phyloP scores from a whole-genome alignment of 2,888 invertebrate species.

The Lamellibrachia columna region DNA sequence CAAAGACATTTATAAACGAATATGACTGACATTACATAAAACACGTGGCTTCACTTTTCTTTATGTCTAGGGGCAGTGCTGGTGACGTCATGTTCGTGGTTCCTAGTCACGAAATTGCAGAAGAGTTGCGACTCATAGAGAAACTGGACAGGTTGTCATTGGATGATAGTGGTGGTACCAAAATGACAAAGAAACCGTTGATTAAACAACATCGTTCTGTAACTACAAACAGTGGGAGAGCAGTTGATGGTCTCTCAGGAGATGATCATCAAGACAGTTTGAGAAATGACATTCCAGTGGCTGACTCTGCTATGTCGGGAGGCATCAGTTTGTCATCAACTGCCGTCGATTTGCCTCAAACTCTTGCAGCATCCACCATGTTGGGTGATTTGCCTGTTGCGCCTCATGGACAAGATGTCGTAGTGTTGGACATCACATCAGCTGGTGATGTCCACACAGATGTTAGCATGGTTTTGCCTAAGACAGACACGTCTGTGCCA shows the following conservation, averaged over 20 bases:
- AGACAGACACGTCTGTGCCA: neutral
- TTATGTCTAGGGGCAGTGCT: neutral
- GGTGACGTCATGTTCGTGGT: neutral
- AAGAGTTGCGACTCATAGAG: neutral
- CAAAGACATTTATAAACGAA: neutral
- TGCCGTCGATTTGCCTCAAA: neutral
- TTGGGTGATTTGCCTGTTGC: neutral
- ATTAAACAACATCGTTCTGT: neutral
- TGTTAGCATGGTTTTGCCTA: neutral
- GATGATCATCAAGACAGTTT: neutral
- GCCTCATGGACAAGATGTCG: neutral
- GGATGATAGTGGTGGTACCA: neutral
- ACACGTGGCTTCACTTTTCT: neutral
- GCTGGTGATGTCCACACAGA: neutral
- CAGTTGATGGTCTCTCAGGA: neutral
- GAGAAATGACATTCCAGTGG: neutral
- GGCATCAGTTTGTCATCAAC: neutral
- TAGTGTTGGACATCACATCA: neutral
- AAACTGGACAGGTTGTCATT: neutral
- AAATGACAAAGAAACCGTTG: neutral
- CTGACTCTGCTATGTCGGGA: neutral
- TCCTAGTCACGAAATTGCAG: constrained; percentile 13
- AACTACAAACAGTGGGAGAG: neutral
- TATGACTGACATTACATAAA: neutral
- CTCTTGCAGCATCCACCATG: neutral